Percentiles rank a stretch among this genome's conserved stretches.
Evolutionary conservation across 2,888 invertebrate species (phyloP).

Genomic region (Drosophila nigricruria): DNA sequence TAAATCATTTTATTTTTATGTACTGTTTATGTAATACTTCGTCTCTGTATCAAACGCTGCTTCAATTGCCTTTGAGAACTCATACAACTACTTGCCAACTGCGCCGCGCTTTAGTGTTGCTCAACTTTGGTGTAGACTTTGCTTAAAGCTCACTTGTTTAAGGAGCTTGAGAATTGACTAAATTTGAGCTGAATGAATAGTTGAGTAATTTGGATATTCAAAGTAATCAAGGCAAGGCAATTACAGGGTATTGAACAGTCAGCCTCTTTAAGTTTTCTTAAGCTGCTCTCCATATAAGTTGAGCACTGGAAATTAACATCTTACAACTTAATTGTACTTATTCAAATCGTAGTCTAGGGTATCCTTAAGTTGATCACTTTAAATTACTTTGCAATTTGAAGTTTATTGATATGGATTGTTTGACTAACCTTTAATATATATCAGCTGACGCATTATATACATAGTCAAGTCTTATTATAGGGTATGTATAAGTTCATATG

Average conservation of each 20-base stretch:
- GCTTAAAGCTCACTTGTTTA: neutral
- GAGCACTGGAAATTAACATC: too few species aligned
- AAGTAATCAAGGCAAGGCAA: too few species aligned
- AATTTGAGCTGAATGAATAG: neutral
- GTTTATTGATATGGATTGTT: neutral
- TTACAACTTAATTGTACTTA: neutral
- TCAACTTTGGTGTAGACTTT: neutral
- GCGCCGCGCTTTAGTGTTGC: neutral
- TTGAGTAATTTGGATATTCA: neutral
- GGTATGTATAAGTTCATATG: neutral
- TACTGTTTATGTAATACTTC: conserved; percentile 9
- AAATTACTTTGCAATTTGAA: neutral
- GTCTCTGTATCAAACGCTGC: conserved; percentile 2
- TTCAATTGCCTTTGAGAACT: neutral
- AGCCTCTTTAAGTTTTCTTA: neutral
- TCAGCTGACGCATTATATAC: neutral
- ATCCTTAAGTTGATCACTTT: neutral
- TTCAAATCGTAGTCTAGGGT: neutral
- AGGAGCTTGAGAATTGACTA: neutral
- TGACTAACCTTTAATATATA: neutral
- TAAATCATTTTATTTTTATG: conserved; percentile 10
- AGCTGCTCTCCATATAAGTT: too few species aligned
- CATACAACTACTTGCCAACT: neutral
- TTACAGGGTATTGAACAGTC: neutral
- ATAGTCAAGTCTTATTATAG: neutral